Evolutionary conservation across 2,888 invertebrate species (phyloP), one percentile per base, ranked within the genome.

Genomic region (Cheilosia variabilis): DNA sequence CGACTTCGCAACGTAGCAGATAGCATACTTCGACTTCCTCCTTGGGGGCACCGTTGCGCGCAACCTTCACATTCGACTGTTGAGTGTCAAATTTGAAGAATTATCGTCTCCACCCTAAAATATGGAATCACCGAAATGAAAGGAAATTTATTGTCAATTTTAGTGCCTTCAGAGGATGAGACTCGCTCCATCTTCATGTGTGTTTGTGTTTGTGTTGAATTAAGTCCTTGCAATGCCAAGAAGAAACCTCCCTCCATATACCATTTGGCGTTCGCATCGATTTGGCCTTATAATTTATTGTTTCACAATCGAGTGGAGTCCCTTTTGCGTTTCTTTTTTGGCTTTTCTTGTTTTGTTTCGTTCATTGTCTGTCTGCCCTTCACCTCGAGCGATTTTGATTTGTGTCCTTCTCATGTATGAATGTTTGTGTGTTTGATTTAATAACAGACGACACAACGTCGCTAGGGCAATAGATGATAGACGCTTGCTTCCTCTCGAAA

Each of bases 61-160:
- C 58, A 79, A 75, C 80, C 84, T 86, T 86, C 81, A 86, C 72
- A 81, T 86, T 81, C 81, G 81, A 86, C 86, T 81, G 86, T 71
- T 86, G 86, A 81, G 86, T 86, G 86, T 86, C 86, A 77, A 76
- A 81, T 86, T 86, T 86, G 86, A 86, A 86, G 86, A 86, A 86
- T 86, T 86, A 86, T 86, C 76, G 86, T 86, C 86, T 86, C 80
- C 81, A 86, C 81, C 86, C 81, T 86, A 80, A 86, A 86, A 81
- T 86, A 86, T 86, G 81, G 81, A 86, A 86, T 86, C 86, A 81
- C 86, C 86, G 76, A 86, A 86, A 86, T 86, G 86, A 60, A 86
- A 81, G 69, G 62, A 86, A 86, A 81, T 86, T 86, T 86, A 86
- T 86, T 81, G 86, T 86, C 86, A 86, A 81, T 86, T 86, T 86